Conservation (phyloP, 2,888 invertebrate species). For the Drosophila mayaguana region DNA sequence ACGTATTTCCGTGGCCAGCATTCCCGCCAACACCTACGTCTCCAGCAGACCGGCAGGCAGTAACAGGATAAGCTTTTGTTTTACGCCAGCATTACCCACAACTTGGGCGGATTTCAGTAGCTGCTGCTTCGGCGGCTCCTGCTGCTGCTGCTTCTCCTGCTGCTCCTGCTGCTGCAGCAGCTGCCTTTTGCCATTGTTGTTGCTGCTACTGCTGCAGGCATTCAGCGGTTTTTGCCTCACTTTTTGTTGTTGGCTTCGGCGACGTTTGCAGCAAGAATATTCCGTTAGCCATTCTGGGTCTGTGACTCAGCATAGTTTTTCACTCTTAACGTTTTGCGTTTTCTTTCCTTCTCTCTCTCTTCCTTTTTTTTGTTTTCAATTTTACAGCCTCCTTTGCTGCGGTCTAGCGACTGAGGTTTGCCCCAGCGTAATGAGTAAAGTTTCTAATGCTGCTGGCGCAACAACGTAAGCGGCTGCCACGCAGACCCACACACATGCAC, state of each 20-base stretch:
- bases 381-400: constrained; percentile 54
- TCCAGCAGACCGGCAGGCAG: constrained; percentile 41
- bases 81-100: constrained; percentile 81
- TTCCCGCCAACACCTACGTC: constrained; percentile 26
- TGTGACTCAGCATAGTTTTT: constrained; percentile 77
- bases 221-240: constrained; percentile 71
- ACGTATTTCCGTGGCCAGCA: constrained; percentile 74
- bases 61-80: constrained; percentile 80
- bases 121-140: constrained; percentile 8
- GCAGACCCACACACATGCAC: background rate
- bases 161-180: constrained; percentile 18
- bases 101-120: constrained; percentile 75
- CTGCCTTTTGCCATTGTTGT: constrained; percentile 33
- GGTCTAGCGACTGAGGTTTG: constrained; percentile 73
- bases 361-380: constrained; percentile 28
- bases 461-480: constrained; percentile 58
- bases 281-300: constrained; percentile 39
- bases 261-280: constrained; percentile 4
- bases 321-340: constrained; percentile 65
- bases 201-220: constrained; percentile 35
- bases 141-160: constrained; percentile 23
- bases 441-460: constrained; percentile 78
- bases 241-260: constrained; percentile 42
- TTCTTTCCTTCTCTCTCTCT: constrained; percentile 23
- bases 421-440: constrained; percentile 79